phyloP scores from a whole-genome alignment of 1,140 invertebrate genomes.

The Agrilus planipennis region DNA sequence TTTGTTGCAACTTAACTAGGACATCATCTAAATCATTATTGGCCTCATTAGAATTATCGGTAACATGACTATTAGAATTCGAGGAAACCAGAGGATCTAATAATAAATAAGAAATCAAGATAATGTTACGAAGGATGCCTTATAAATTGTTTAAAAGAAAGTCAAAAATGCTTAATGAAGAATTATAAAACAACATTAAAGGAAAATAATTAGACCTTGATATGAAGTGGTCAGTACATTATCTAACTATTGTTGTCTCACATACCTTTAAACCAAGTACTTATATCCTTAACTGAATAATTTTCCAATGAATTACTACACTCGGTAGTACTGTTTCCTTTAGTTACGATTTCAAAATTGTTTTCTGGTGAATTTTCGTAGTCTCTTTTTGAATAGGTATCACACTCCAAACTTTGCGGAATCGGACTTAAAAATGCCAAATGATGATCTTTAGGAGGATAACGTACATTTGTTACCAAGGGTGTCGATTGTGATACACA shows the following conservation, averaged over 20 bases:
- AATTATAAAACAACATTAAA: neutral
- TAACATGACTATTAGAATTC: no score
- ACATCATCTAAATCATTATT: constrained; percentile 47
- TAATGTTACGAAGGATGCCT: neutral
- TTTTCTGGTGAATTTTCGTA: neutral
- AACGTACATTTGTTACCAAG: constrained; percentile 16
- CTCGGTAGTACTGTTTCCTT: constrained; percentile 1
- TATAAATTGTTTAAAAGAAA: neutral
- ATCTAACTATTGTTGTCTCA: no score
- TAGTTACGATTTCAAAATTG: constrained; percentile 1
- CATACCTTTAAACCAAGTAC: constrained; percentile 40
- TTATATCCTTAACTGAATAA: constrained; percentile 44
- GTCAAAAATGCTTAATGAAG: neutral
- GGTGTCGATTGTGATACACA: constrained; percentile 34
- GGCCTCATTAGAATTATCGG: no score
- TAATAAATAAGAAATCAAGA: neutral
- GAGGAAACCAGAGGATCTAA: constrained; percentile 1
- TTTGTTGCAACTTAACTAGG: constrained; percentile 44
- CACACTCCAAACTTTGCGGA: constrained; percentile 22
- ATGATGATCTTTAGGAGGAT: constrained; percentile 2
- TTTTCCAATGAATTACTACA: constrained; percentile 28
- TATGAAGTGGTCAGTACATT: no score
- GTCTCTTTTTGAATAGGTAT: constrained; percentile 1
- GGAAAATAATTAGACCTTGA: no score
- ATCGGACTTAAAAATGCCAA: constrained; percentile 41